Percentiles rank a stretch among this genome's conserved stretches.
Evolutionary conservation across 2,888 invertebrate genomes (phyloP).

Genomic region (Hirtodrosophila duncani): DNA sequence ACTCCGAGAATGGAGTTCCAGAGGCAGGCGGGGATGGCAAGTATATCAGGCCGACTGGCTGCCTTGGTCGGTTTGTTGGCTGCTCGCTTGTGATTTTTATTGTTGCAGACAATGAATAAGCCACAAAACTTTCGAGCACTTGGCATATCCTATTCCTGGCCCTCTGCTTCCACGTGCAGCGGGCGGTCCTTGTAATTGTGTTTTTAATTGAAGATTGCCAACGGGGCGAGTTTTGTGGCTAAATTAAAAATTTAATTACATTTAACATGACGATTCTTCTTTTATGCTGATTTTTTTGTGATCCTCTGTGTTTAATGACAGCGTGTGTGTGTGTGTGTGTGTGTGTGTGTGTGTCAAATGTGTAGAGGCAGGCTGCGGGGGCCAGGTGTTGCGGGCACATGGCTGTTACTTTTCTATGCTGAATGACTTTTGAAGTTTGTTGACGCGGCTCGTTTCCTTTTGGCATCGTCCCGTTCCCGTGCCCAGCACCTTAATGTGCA

Average conservation of each 20-base stretch:
- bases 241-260: constrained; percentile 73
- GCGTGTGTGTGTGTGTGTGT: constrained; percentile 14
- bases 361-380: neutral
- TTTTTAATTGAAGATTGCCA: constrained; percentile 69
- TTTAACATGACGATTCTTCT: constrained; percentile 58
- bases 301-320: constrained; percentile 7
- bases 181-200: constrained; percentile 59
- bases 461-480: constrained; percentile 9
- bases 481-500: constrained; percentile 57
- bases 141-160: constrained; percentile 68
- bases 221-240: constrained; percentile 40
- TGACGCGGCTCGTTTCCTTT: constrained; percentile 29
- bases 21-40: too few relatives aligned
- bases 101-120: constrained; percentile 69
- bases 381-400: neutral
- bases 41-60: too few relatives aligned
- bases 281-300: constrained; percentile 13
- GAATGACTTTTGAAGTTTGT: constrained; percentile 68
- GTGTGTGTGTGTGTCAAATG: neutral
- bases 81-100: constrained; percentile 44
- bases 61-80: constrained; percentile 23
- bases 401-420: constrained; percentile 32
- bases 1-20: too few relatives aligned
- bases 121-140: constrained; percentile 66
- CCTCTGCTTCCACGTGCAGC: constrained; percentile 20